These are phyloP conservation scores for Eupithecia exiguata DNA, from an alignment of 2,888 invertebrate genomes.

Conservation along the genomic window DNA sequence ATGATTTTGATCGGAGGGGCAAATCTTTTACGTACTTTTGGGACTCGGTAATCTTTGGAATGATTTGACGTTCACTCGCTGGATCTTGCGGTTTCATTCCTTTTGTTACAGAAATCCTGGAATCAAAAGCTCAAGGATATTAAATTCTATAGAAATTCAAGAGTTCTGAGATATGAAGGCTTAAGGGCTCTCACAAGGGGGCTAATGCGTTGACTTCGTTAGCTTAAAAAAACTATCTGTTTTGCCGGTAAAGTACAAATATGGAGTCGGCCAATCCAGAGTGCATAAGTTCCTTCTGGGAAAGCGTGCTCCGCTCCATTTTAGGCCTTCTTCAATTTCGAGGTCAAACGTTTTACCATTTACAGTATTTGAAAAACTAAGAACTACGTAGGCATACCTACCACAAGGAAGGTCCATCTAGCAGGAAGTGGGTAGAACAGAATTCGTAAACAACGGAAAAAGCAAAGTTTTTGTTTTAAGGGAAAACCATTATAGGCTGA, in stretches of 20 bases:
- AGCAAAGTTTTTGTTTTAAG: conserved; percentile 7
- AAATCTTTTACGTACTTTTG: conserved; percentile 31
- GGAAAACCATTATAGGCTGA: conserved; percentile 20
- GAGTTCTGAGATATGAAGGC: conserved; percentile 15
- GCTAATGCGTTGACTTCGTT: not conserved
- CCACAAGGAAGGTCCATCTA: not conserved
- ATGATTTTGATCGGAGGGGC: conserved; percentile 34
- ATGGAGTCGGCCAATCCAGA: not conserved
- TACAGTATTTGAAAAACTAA: not conserved
- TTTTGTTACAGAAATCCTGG: conserved; percentile 32
- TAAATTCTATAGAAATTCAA: conserved; percentile 28
- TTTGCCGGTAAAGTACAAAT: not conserved
- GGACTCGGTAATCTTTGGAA: conserved; percentile 29
- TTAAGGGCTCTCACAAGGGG: not conserved
- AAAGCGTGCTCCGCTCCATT: not conserved
- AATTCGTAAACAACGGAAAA: conserved; percentile 6
- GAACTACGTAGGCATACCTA: not conserved
- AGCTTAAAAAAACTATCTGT: not conserved
- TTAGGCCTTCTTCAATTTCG: not conserved
- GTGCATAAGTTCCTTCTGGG: not conserved
- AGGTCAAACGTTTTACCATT: not conserved
- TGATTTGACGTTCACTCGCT: conserved; percentile 30
- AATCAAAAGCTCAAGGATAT: conserved; percentile 25
- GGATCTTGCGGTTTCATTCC: conserved; percentile 30
- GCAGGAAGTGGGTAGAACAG: not conserved